Base-by-base conservation (phyloP, 2,888 invertebrate genomes). In the Loripinus fragilis region DNA sequence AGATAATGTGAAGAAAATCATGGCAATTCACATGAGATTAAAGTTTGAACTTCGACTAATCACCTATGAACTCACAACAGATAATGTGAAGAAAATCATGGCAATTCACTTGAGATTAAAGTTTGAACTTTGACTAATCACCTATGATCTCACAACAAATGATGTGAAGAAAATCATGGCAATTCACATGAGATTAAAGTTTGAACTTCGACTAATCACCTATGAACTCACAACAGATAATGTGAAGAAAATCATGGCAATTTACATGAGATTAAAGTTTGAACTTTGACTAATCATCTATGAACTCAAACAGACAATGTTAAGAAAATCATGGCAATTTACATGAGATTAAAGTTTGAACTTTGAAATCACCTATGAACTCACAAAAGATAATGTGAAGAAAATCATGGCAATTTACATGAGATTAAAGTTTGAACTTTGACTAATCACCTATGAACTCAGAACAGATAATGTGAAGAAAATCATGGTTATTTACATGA, bases 191-290 rank as follows among this genome's bases (percentile, higher is more conserved):
- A n/a, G n/a, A n/a, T n/a, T n/a, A n/a, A n/a, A n/a, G n/a, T n/a
- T n/a, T n/a, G n/a, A n/a, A n/a, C n/a, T n/a, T n/a, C n/a, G n/a
- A n/a, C n/a, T n/a, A n/a, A n/a, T n/a, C 35, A 90, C 89, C 3
- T 93, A 92, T 76, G 92, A 91, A 68, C 82, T 93, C 64, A 92
- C 92, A n/a, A 89, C 90, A 50, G 93, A 93, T 82, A 93, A 93
- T 85, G 91, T 90, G 50, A 90, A 91, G 79, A 93, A 93, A 71
- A 92, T 93, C 42, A 85, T 92, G 73, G 92, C 92, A 41, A 92
- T 93, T n/a, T 90, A 90, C 85, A 90, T 92, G 90, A 86, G 92
- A 71, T 91, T 93, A 82, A 89, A 90, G 91, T n/a, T n/a, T n/a
- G n/a, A n/a, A 12, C 12, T 12, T 38, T 38, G 38, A n/a, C n/a